Evolutionary conservation across 1,140 invertebrate species (phyloP).

Genomic region (Papilio polytes): DNA sequence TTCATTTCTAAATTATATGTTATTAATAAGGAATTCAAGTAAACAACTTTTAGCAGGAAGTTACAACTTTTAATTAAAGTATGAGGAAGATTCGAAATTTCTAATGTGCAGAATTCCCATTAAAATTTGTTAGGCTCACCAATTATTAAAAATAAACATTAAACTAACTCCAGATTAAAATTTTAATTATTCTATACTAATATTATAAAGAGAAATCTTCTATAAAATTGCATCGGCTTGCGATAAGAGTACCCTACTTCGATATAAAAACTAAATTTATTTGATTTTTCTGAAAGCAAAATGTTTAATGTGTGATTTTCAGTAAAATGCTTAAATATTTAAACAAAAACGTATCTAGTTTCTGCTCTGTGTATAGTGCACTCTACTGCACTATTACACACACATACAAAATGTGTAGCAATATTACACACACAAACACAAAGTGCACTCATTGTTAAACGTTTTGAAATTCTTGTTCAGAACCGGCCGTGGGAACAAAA

Average conservation of each 20-base stretch:
- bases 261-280: too few relatives aligned
- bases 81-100: background rate
- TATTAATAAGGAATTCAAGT: background rate
- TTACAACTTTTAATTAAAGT: background rate
- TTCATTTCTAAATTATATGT: background rate
- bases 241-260: too few relatives aligned
- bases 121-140: too few relatives aligned
- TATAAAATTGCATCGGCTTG: too few relatives aligned
- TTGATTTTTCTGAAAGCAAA: too few relatives aligned
- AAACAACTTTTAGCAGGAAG: background rate
- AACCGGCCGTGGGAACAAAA: slow-evolving; percentile 75
- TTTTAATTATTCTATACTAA: too few relatives aligned
- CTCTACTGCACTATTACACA: slow-evolving; percentile 38
- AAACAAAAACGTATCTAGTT: slow-evolving; percentile 17
- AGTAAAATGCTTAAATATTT: background rate
- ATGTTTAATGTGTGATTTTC: too few relatives aligned
- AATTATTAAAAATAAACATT: too few relatives aligned
- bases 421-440: slow-evolving; percentile 60
- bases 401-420: slow-evolving; percentile 48
- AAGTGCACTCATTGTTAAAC: slow-evolving; percentile 78
- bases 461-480: slow-evolving; percentile 78
- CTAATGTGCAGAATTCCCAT: too few relatives aligned
- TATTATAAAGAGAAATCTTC: too few relatives aligned
- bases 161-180: too few relatives aligned
- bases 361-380: slow-evolving; percentile 49